A percentile compares a stretch with the other conserved stretches of the same genome.
Evolutionary conservation across 2,888 invertebrate species (phyloP).

Genomic region (Dasypolia templi): DNA sequence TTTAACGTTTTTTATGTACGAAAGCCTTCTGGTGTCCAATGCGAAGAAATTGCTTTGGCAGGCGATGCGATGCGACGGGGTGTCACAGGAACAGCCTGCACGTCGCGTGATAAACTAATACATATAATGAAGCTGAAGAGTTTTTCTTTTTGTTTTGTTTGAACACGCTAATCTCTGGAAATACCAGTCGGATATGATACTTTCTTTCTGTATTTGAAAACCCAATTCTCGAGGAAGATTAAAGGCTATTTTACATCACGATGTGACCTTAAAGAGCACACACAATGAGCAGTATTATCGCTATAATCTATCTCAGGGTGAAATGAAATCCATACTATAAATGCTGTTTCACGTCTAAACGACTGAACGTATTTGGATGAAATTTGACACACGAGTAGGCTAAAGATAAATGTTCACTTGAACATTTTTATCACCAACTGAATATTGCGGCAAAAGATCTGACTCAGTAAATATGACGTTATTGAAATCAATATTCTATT

Average conservation of each 20-base stretch:
- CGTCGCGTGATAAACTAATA: too few species aligned
- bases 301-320: not conserved
- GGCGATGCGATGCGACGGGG: too few species aligned
- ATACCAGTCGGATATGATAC: not conserved
- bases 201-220: not conserved
- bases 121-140: not conserved
- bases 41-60: too few species aligned
- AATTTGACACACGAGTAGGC: not conserved
- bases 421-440: not conserved
- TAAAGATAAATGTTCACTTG: not conserved
- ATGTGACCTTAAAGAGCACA: not conserved
- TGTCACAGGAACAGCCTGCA: too few species aligned
- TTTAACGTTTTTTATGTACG: too few species aligned
- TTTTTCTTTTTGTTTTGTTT: too few species aligned
- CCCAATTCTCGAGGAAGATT: not conserved
- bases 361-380: not conserved
- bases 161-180: not conserved
- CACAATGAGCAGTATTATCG: not conserved
- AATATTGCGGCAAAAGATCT: slow-evolving; percentile 11
- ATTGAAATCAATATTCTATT: slow-evolving; percentile 25
- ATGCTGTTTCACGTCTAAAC: not conserved
- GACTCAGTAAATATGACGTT: not conserved
- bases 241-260: too few species aligned
- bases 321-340: not conserved
- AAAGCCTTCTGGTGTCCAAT: too few species aligned